Evolutionary conservation across 1,140 invertebrate species (phyloP).

Genomic region (Capitella teleta): DNA sequence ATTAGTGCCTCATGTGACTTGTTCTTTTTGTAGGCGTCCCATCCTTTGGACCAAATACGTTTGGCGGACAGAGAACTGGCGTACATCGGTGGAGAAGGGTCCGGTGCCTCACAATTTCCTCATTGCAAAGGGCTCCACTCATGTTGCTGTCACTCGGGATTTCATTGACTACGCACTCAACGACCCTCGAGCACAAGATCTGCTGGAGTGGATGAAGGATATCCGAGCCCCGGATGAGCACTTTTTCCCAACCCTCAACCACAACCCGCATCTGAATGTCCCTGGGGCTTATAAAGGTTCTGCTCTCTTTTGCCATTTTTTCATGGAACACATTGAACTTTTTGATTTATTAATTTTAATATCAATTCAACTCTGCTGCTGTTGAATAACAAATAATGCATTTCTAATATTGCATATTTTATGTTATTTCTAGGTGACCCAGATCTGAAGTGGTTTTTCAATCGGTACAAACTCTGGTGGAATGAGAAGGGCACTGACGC

Average conservation of each 20-base stretch:
- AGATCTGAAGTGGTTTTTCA: slow-evolving; percentile 3
- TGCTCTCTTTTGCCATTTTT: no score
- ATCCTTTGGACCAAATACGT: slow-evolving; percentile 1
- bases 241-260: slow-evolving; percentile 12
- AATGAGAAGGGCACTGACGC: neutral
- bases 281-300: slow-evolving; percentile 13
- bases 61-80: slow-evolving; percentile 1
- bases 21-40: slow-evolving; percentile 10
- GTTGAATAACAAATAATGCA: no score
- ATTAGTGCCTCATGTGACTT: slow-evolving; percentile 18
- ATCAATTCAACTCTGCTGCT: no score
- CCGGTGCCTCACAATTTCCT: slow-evolving; percentile 7
- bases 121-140: slow-evolving; percentile 14
- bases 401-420: no score
- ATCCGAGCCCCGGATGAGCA: slow-evolving; percentile 13
- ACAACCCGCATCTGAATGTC: slow-evolving; percentile 8
- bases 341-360: no score
- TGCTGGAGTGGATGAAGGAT: slow-evolving; percentile 10
- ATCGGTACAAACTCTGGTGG: slow-evolving; percentile 2
- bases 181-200: slow-evolving; percentile 1
- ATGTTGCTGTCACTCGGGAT: slow-evolving; percentile 8
- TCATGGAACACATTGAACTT: no score
- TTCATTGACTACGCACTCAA: slow-evolving; percentile 13
- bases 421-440: slow-evolving; percentile 7
- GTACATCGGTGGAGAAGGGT: neutral